A percentile compares a stretch with the other conserved stretches of the same genome.
Evolutionary conservation across 2,888 invertebrate species (phyloP).

Genomic region (Drosophila koepferae): DNA sequence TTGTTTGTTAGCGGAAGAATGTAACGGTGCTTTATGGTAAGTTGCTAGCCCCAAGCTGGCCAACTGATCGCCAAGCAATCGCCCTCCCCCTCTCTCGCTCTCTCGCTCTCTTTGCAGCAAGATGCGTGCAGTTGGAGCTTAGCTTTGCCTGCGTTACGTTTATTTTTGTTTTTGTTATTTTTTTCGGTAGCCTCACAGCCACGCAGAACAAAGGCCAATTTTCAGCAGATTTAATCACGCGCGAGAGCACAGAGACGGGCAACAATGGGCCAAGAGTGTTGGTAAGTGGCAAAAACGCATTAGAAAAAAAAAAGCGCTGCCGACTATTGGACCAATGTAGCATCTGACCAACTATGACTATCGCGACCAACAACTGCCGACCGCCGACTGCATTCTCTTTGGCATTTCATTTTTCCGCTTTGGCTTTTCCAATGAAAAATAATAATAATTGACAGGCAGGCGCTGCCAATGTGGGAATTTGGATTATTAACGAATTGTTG

Average conservation of each 20-base stretch:
- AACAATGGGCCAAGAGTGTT: slow-evolving; percentile 71
- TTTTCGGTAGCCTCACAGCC: slow-evolving; percentile 50
- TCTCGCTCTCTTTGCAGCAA: background rate
- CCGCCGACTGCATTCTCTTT: slow-evolving; percentile 58
- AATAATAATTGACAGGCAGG: slow-evolving; percentile 80
- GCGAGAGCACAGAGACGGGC: slow-evolving; percentile 54
- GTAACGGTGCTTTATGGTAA: slow-evolving; percentile 81
- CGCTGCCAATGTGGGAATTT: slow-evolving; percentile 78
- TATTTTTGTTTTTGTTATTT: background rate
- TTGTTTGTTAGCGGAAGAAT: slow-evolving; percentile 74
- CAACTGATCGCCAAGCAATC: slow-evolving; percentile 38
- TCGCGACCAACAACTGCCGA: slow-evolving; percentile 5
- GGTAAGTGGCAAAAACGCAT: slow-evolving; percentile 76
- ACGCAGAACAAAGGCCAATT: slow-evolving; percentile 77
- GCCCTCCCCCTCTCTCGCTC: background rate
- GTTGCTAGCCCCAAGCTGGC: slow-evolving; percentile 62
- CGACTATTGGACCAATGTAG: slow-evolving; percentile 30
- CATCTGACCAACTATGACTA: slow-evolving; percentile 40
- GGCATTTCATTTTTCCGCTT: slow-evolving; percentile 77
- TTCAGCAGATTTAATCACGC: slow-evolving; percentile 79
- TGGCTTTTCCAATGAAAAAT: slow-evolving; percentile 77
- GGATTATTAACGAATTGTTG: slow-evolving; percentile 81
- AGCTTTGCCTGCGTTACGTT: slow-evolving; percentile 23
- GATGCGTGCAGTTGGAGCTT: slow-evolving; percentile 47
- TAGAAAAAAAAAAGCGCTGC: slow-evolving; percentile 53